Base-by-base conservation (phyloP, 1,140 invertebrate species). In the Halictus rubicundus region DNA sequence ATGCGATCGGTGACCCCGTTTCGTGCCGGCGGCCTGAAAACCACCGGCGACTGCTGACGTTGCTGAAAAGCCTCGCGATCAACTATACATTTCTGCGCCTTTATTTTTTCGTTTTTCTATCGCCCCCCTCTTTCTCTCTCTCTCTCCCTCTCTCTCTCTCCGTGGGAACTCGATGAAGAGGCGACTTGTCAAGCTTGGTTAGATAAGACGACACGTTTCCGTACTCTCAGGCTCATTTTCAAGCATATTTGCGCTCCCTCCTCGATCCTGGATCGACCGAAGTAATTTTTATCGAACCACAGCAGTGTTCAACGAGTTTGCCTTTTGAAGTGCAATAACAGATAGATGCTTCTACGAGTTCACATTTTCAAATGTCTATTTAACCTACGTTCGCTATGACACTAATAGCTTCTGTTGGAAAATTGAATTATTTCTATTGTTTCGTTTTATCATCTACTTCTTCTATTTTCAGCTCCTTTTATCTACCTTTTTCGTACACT, bases 1-100 rank as follows among this genome's bases (percentile, higher is more conserved):
- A 90, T 90, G 83, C 84, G 84, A 89, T 89, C 84, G 84, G 78
- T 88, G 83, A 85, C 83, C 83, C 78, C 83, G 83, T 85, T 85
- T 83, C 78, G 52, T 73, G 65, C 61, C 68, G 65, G 61, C 83
- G 71, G 73, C 72, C 83, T 82, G 73, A 60, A 81, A 81, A 78
- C 80, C 74, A 69, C 65, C 54, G 72, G 61, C 78, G 54, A 76
- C 75, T 78, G 80, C 74, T 77, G 66, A 77, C 74, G 68, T 78
- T 37, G 57, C 68, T 52, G 60, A 71, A 80, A 76, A 80, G 78
- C 72, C 54, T 8, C 21, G 46, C 72, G 78, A 80, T 79, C 78
- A 73, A 79, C 77, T 64, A 72, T 66, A 52, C 49, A 73, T 75
- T 74, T 79, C 64, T n/a, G n/a, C 23, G 16, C 32, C 23, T 65